phyloP scores from a whole-genome alignment of 2,797 vertebrate species.

The Lacerta agilis region DNA sequence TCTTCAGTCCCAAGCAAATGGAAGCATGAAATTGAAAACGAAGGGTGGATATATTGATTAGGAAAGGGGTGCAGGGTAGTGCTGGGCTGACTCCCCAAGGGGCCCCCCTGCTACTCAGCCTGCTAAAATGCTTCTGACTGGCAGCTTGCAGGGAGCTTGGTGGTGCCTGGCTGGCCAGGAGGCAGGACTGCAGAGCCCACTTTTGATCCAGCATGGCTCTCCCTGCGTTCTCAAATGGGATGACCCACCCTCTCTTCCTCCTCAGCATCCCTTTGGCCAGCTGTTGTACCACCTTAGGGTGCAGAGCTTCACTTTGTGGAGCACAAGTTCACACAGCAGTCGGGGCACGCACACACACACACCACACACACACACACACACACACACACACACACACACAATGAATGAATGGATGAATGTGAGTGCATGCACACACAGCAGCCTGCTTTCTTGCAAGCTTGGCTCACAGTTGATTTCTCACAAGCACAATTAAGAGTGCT shows the following conservation, averaged over 20 bases:
- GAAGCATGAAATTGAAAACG: slow-evolving; percentile 35
- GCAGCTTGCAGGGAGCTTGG: not conserved
- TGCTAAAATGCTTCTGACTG: no score
- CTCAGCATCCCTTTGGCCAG: not conserved
- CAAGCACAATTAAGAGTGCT: slow-evolving; percentile 25
- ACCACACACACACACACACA: no score
- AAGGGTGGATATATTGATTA: not conserved
- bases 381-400: no score
- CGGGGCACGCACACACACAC: no score
- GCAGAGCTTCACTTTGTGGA: no score
- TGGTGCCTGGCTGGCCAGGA: not conserved
- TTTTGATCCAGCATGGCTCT: not conserved
- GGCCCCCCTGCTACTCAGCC: no score
- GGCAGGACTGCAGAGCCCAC: not conserved
- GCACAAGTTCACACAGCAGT: no score
- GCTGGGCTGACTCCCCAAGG: not conserved
- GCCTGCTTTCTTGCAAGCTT: not conserved
- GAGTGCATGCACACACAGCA: not conserved
- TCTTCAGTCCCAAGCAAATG: slow-evolving; percentile 46
- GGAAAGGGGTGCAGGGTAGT: not conserved
- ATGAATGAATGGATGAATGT: no score
- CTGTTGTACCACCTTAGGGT: no score
- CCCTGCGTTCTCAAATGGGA: no score
- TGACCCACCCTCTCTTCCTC: not conserved
- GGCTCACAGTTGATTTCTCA: slow-evolving; percentile 24